Evolutionary conservation across 1,140 invertebrate species (phyloP), one percentile per base, ranked within the genome.

Genomic region (Drosophila funebris): DNA sequence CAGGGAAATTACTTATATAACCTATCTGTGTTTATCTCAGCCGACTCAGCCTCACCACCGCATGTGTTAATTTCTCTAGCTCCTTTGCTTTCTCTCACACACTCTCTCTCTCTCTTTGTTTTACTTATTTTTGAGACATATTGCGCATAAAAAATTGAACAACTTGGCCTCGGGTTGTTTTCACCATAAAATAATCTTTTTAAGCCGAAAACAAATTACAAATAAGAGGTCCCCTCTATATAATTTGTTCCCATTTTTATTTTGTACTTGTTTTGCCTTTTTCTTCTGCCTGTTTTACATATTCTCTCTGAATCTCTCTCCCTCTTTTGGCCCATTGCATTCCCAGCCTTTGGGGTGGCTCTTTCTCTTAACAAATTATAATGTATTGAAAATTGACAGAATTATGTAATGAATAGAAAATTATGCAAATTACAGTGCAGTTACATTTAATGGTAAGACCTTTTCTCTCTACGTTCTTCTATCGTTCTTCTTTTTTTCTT

Each of bases 351-450:
- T 56, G 48, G 73, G 63, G 69, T 76, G 67, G 63, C 66, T 70
- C 46, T 64, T 79, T 76, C 69, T 71, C 64, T 78, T 76, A 89
- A 83, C 81, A 90, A 90, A 90, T 87, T 91, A 90, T 87, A 91
- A 90, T 84, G 90, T 90, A 91, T 91, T 90, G 83, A 74, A 90
- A 91, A 91, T 91, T 91, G 90, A 90, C 90, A 90, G 74, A 89
- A 90, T 91, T 90, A 87, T 91, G 80, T 91, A 91, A 91, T 91
- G 90, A 91, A 91, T 91, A 91, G 88, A 90, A 91, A 91, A 91
- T 91, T 91, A 91, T 91, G 90, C 67, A 91, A 91, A 91, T 91
- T 91, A 89, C 87, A 79, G 76, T 77, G 87, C 80, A 90, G 82
- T 91, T 89, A 85, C 83, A 90, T 90, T 90, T 90, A 91, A 90